These are phyloP conservation scores for Cyanocitta stelleri DNA, from an alignment of 2,113 vertebrate species.

Conservation along the genomic window DNA sequence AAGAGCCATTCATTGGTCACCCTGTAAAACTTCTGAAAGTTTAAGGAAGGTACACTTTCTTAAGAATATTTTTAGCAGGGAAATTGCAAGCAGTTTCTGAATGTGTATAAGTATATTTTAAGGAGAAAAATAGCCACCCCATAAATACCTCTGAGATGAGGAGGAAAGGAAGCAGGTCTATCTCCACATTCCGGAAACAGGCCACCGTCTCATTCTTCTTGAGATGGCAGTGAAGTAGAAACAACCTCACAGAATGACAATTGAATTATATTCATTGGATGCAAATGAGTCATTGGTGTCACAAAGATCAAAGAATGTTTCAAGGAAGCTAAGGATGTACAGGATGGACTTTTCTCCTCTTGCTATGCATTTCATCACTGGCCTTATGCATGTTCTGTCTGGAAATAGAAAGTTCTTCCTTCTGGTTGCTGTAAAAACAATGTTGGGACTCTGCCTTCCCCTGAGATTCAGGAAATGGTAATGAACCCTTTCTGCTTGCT, in stretches of 20 bases:
- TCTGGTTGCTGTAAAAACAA: neutral
- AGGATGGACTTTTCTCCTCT: neutral
- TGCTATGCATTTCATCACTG: neutral
- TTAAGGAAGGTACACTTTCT: neutral
- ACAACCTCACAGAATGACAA: neutral
- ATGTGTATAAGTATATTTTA: neutral
- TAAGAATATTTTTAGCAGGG: neutral
- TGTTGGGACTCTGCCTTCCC: neutral
- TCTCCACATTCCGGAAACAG: neutral
- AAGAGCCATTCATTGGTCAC: neutral
- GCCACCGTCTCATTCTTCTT: neutral
- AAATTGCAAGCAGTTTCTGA: neutral
- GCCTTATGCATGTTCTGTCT: neutral
- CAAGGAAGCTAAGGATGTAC: neutral
- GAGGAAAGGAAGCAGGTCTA: neutral
- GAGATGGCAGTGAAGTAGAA: neutral
- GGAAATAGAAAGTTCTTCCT: neutral
- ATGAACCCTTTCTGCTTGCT: neutral
- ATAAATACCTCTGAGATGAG: neutral
- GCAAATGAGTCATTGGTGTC: neutral
- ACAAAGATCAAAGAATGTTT: neutral
- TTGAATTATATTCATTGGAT: neutral
- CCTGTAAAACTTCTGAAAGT: neutral
- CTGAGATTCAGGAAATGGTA: neutral
- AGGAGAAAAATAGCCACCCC: neutral